These are phyloP conservation scores for Trichogramma pretiosum DNA, from an alignment of 1,140 invertebrate genomes.

Conservation along the genomic window DNA sequence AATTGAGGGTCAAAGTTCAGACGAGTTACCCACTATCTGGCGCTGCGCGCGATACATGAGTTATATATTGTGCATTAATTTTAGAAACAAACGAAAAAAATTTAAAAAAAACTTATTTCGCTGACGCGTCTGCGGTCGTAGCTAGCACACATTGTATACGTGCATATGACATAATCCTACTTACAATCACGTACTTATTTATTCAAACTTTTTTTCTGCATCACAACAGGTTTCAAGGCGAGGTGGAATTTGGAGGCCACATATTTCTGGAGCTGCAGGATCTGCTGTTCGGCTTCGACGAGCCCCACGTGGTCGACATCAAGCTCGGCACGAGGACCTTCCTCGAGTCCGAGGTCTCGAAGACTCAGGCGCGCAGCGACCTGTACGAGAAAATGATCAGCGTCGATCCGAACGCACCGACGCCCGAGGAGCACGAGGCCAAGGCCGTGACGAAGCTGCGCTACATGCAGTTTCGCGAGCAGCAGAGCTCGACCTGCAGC, in stretches of 20 bases:
- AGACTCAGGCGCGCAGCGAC: slow-evolving; percentile 65
- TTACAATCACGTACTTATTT: background rate
- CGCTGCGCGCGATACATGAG: no score
- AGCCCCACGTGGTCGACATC: slow-evolving; percentile 86
- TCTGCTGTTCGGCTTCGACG: slow-evolving; percentile 71
- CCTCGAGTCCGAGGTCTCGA: slow-evolving; percentile 86
- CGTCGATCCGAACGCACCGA: slow-evolving; percentile 79
- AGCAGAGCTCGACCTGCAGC: slow-evolving; percentile 83
- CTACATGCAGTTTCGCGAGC: slow-evolving; percentile 92
- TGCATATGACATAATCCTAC: background rate
- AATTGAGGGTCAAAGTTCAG: no score
- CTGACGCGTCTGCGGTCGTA: background rate
- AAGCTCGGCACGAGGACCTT: slow-evolving; percentile 91
- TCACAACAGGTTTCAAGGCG: slow-evolving; percentile 67
- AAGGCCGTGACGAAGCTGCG: slow-evolving; percentile 84
- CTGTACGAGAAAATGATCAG: slow-evolving; percentile 91
- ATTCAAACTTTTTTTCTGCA: no score
- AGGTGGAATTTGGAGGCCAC: slow-evolving; percentile 78
- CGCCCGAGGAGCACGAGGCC: slow-evolving; percentile 64
- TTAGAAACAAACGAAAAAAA: background rate
- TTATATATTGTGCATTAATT: background rate
- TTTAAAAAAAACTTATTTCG: background rate
- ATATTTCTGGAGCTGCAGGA: slow-evolving; percentile 87
- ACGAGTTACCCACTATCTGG: no score
- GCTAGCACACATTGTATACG: no score